phyloP scores from a whole-genome alignment of 1,140 invertebrate species.

The Laodelphax striatellus region DNA sequence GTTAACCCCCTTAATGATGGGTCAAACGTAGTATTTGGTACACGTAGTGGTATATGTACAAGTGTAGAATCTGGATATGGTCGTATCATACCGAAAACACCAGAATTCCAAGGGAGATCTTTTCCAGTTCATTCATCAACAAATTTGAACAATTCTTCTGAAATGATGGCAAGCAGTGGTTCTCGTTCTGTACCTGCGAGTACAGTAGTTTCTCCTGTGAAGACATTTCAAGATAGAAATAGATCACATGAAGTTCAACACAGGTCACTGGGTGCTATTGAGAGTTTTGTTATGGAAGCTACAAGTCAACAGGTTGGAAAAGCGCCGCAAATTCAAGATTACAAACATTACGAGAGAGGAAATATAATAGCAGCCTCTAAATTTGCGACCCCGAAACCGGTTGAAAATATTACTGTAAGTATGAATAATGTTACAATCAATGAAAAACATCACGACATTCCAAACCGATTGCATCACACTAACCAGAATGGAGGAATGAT shows the following conservation, averaged over 20 bases:
- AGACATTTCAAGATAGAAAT: conserved; percentile 16
- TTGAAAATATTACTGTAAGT: conserved; percentile 38
- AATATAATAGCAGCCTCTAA: conserved; percentile 59
- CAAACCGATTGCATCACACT: conserved; percentile 13
- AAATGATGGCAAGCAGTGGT: neutral
- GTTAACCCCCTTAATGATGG: no score
- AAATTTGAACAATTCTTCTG: neutral
- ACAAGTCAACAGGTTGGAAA: conserved; percentile 16
- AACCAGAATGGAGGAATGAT: conserved; percentile 22
- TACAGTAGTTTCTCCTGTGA: conserved; percentile 10
- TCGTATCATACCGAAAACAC: neutral
- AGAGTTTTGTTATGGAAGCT: conserved; percentile 38
- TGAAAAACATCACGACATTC: conserved; percentile 15
- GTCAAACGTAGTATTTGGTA: no score
- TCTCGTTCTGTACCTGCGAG: conserved; percentile 15
- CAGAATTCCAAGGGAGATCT: neutral
- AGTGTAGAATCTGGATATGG: neutral
- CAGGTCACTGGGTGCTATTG: conserved; percentile 36
- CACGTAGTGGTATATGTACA: no score
- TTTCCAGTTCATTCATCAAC: neutral
- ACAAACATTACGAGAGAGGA: conserved; percentile 49
- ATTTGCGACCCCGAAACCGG: conserved; percentile 59
- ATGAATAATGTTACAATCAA: conserved; percentile 15
- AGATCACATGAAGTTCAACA: conserved; percentile 25
- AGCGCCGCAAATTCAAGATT: conserved; percentile 31